phyloP scores from a whole-genome alignment of 2,113 vertebrate species.

The Trichechus manatus region DNA sequence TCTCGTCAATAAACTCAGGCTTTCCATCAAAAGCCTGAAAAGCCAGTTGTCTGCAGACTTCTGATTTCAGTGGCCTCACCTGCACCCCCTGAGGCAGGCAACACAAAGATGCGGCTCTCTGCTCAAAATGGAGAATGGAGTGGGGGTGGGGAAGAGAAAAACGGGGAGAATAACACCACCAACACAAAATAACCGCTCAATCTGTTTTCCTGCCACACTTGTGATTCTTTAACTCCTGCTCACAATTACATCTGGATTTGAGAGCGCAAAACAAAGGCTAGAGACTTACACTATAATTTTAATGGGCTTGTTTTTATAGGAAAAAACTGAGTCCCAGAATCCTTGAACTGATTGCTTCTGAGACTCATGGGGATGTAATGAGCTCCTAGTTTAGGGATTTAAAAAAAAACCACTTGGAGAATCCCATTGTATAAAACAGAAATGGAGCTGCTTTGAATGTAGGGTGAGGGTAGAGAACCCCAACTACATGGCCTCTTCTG shows the following conservation, averaged over 20 bases:
- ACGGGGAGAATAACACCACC: background rate
- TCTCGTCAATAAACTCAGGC: conserved; percentile 8
- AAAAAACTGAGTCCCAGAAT: conserved; percentile 38
- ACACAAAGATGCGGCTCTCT: background rate
- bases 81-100: background rate
- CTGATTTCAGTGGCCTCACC: background rate
- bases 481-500: background rate
- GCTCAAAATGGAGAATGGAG: background rate
- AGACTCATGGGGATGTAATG: conserved; percentile 32
- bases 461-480: background rate
- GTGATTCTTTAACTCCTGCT: conserved; percentile 49
- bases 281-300: conserved; percentile 34
- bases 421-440: background rate
- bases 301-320: conserved; percentile 60
- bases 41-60: conserved; percentile 52
- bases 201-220: background rate
- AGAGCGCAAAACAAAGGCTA: conserved; percentile 49
- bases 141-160: background rate
- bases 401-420: background rate
- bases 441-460: background rate
- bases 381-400: conserved; percentile 50
- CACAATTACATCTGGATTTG: conserved; percentile 65
- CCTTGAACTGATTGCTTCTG: conserved; percentile 59
- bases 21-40: conserved; percentile 67
- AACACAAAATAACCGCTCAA: conserved; percentile 17